phyloP scores from a whole-genome alignment of 1,140 invertebrate genomes.

The Musca vetustissima region DNA sequence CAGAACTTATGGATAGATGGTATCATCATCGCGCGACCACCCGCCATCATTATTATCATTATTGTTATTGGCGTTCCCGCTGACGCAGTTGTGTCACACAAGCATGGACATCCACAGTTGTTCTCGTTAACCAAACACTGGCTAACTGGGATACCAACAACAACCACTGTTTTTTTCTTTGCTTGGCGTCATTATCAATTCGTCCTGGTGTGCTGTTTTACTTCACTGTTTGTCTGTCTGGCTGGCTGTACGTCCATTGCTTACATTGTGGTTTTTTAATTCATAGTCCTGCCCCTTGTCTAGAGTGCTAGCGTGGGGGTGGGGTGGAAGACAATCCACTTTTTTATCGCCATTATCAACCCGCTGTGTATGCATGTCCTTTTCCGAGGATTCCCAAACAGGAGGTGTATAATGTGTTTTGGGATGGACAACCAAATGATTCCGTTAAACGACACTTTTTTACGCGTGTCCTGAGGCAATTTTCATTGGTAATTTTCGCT shows the following conservation, averaged over 20 bases:
- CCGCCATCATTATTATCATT: conserved; percentile 13
- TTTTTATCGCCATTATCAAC: conserved; percentile 14
- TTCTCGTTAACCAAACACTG: too few species aligned
- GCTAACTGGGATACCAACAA: background rate
- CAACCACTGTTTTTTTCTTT: conserved; percentile 13
- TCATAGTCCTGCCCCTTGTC: background rate
- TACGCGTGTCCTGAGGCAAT: conserved; percentile 17
- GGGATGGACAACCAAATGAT: background rate
- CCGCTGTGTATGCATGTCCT: conserved; percentile 6
- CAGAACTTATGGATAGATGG: conserved; percentile 9
- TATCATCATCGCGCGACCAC: background rate
- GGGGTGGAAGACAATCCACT: background rate
- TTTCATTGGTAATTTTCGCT: background rate
- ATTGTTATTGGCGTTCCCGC: too few species aligned
- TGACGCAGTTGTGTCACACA: too few species aligned
- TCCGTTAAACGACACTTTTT: conserved; percentile 2
- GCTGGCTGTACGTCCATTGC: background rate
- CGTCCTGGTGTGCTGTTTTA: conserved; percentile 7
- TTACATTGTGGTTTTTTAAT: conserved; percentile 1
- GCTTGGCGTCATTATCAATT: conserved; percentile 20
- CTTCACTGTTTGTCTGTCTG: background rate
- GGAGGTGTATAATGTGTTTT: too few species aligned
- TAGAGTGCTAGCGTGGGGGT: background rate
- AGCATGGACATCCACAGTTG: too few species aligned
- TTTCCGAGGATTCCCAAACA: background rate